These are phyloP conservation scores for Pecten maximus DNA, from an alignment of 2,888 invertebrate genomes.

Conservation along the genomic window DNA sequence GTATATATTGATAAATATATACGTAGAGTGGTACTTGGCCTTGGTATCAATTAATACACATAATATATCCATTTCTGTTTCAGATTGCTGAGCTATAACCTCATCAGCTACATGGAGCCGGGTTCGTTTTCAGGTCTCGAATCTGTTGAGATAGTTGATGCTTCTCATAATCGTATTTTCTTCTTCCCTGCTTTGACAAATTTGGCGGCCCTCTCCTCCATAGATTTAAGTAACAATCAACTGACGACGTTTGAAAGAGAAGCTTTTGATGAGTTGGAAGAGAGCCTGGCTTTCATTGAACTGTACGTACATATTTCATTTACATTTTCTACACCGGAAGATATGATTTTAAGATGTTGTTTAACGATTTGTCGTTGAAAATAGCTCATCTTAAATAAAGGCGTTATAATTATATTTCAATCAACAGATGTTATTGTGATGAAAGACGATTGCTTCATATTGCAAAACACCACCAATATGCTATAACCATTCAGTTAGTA, in stretches of 20 bases:
- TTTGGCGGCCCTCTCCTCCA: slow-evolving; percentile 58
- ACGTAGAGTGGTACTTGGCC: too few species aligned
- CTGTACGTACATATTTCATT: slow-evolving; percentile 63
- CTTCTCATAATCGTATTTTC: slow-evolving; percentile 49
- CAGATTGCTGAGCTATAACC: slow-evolving; percentile 65
- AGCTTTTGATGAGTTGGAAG: slow-evolving; percentile 66
- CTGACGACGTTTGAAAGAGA: slow-evolving; percentile 66
- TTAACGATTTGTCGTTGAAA: too few species aligned
- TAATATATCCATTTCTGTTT: not conserved
- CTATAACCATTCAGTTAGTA: too few species aligned
- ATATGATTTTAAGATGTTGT: too few species aligned
- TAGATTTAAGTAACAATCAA: slow-evolving; percentile 64
- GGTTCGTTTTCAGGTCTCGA: slow-evolving; percentile 43
- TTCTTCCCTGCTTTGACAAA: slow-evolving; percentile 68
- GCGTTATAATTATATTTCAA: too few species aligned
- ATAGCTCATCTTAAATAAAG: too few species aligned
- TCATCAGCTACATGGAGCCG: slow-evolving; percentile 57
- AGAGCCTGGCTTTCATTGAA: slow-evolving; percentile 57
- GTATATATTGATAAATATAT: too few species aligned
- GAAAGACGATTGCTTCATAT: too few species aligned
- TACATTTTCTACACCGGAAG: too few species aligned
- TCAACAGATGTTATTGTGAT: too few species aligned
- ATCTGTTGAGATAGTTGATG: slow-evolving; percentile 46
- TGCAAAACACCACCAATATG: too few species aligned
- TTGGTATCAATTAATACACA: too few species aligned